These are phyloP conservation scores for Drosophila orena DNA, from an alignment of 1,140 invertebrate species.

Conservation along the genomic window DNA sequence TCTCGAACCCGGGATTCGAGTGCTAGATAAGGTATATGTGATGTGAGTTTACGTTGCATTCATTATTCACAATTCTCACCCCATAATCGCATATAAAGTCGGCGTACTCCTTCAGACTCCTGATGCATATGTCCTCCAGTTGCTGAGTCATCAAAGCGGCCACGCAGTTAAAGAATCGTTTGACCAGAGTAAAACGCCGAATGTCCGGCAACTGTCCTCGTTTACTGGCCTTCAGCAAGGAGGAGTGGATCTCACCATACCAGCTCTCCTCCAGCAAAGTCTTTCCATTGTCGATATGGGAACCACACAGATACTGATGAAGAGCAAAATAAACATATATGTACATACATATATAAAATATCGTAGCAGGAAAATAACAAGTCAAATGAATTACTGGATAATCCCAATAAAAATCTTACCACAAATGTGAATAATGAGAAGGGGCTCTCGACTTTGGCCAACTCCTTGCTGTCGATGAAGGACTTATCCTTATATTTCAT, in stretches of 20 bases:
- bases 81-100: slow-evolving; percentile 91
- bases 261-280: slow-evolving; percentile 87
- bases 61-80: slow-evolving; percentile 85
- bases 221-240: slow-evolving; percentile 90
- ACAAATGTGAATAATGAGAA: slow-evolving; percentile 88
- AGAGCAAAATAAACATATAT: not conserved
- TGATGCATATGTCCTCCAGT: slow-evolving; percentile 91
- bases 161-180: slow-evolving; percentile 93
- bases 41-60: not conserved
- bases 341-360: no score
- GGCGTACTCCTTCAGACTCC: slow-evolving; percentile 92
- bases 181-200: slow-evolving; percentile 88
- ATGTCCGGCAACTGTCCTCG: slow-evolving; percentile 90
- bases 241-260: slow-evolving; percentile 88
- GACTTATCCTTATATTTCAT: slow-evolving; percentile 80
- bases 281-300: slow-evolving; percentile 87
- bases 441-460: slow-evolving; percentile 86
- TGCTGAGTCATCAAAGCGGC: slow-evolving; percentile 94
- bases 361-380: no score
- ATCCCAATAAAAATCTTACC: slow-evolving; percentile 46
- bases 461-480: slow-evolving; percentile 85
- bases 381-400: not conserved
- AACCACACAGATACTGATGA: slow-evolving; percentile 84
- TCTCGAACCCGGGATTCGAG: slow-evolving; percentile 90
- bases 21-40: slow-evolving; percentile 85